These are phyloP conservation scores for Apteryx mantelli DNA, from an alignment of 2,113 vertebrate genomes.

Conservation along the genomic window DNA sequence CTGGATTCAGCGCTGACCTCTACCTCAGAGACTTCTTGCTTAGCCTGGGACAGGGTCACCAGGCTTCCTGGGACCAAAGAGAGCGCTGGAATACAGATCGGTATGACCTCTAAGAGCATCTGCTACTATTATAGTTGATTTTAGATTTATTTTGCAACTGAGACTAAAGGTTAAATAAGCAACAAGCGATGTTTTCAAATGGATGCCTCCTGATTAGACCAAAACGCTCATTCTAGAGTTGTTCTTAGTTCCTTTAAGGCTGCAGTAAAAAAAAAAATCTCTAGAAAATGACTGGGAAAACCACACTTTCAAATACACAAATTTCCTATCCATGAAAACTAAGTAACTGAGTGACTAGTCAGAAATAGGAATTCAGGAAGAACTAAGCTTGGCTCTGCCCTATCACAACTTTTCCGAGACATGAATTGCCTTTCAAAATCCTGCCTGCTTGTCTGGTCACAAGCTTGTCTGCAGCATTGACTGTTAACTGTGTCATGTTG, in stretches of 20 bases:
- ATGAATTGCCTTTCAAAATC: not conserved
- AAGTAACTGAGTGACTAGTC: not conserved
- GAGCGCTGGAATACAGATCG: not conserved
- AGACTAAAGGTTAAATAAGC: not conserved
- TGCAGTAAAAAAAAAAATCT: not conserved
- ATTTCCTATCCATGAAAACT: not conserved
- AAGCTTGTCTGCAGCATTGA: not conserved
- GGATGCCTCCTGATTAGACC: rapidly evolving
- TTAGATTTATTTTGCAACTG: not conserved
- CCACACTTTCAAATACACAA: not conserved
- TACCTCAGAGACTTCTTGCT: not conserved
- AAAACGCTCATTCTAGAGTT: not conserved
- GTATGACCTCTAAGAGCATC: not conserved
- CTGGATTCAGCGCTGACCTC: rapidly evolving
- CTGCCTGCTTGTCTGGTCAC: not conserved
- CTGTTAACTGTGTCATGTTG: not conserved
- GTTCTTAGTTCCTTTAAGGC: not conserved
- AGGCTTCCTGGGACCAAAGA: not conserved
- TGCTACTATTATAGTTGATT: no score
- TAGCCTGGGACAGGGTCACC: rapidly evolving
- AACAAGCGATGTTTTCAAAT: not conserved
- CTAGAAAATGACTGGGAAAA: not conserved
- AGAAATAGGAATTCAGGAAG: not conserved
- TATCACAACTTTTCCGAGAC: not conserved
- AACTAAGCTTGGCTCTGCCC: not conserved